Evolutionary conservation across 2,113 vertebrate genomes (phyloP), one percentile per base, ranked within the genome.

Genomic region (Benthochromis sp.): DNA sequence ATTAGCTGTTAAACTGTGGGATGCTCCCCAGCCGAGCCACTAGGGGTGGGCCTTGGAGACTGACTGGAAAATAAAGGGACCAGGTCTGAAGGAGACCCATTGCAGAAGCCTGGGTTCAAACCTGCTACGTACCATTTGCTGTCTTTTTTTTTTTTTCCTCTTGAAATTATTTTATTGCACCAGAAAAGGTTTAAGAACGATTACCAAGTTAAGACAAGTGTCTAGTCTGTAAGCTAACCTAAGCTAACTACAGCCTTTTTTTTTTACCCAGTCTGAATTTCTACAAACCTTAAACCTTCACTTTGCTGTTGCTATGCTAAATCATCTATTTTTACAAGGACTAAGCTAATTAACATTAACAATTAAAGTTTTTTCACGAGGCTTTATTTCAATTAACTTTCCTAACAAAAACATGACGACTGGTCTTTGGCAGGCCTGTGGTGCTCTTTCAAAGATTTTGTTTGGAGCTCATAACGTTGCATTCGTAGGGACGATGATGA

Each of bases 401-500:
- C 13, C 34, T 66, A 38, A 13, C 34, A 38, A 66, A 66, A 66
- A 38, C 34, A 38, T 38, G 10, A 66, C 3, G 4, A 66, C 61
- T 66, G 0, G 61, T 66, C 10, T 66, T 66, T 38, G 61, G 9
- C 34, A n/a, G 61, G 31, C 31, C 10, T 38, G 61, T 12, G 17
- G 31, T 2, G 6, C 31, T 66, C 61, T 66, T 66, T 38, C 34
- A 66, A 13, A 38, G 34, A 21, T 66, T 66, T 66, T 38, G 34
- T 66, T 66, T 21, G 19, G 19, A 66, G 19, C 61, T 38, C 34
- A 21, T 66, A 8, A 63, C 4, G 6, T 38, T 66, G 34, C 34
- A 66, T n/a, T n/a, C 0, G 3, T 8, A 66, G 17, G 34, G 19
- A 66, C 2, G 4, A 8, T 38, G 34, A 38, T 38, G 17, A 13